A percentile compares a stretch with the other conserved stretches of the same genome.
Evolutionary conservation across 2,113 vertebrate genomes (phyloP).

Genomic region (Anolis carolinensis): DNA sequence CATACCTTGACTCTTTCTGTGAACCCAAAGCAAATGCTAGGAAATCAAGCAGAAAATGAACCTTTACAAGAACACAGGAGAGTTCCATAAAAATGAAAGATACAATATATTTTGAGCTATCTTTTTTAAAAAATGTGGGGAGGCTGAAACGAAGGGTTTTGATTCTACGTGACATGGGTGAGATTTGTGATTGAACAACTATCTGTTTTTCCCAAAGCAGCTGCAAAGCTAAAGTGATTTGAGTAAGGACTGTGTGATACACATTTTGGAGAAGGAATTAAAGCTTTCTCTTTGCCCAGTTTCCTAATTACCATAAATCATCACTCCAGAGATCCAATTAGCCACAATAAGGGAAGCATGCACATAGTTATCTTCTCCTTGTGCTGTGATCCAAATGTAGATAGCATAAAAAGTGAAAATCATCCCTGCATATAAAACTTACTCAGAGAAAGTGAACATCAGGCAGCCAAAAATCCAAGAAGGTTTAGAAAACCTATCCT

Average conservation of each 20-base stretch:
- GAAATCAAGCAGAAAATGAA: slow-evolving; percentile 58
- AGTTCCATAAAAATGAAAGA: slow-evolving; percentile 25
- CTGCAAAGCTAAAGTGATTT: background rate
- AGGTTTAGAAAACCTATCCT: too few species aligned
- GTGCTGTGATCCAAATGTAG: background rate
- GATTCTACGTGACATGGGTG: background rate
- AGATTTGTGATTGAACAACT: background rate
- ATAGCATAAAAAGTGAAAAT: background rate
- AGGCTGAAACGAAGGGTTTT: background rate
- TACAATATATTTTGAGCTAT: slow-evolving; percentile 12
- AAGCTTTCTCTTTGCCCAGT: background rate
- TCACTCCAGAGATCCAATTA: background rate
- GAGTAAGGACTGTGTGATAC: background rate
- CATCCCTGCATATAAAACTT: too few species aligned
- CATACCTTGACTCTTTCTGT: slow-evolving; percentile 27
- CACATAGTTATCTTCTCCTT: background rate
- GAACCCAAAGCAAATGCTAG: slow-evolving; percentile 38
- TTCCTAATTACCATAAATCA: background rate
- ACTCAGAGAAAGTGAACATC: too few species aligned
- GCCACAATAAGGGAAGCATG: background rate
- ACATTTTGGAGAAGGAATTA: background rate
- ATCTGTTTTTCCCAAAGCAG: background rate
- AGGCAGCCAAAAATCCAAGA: too few species aligned
- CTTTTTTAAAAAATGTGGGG: background rate
- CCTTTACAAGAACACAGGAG: background rate